Base-by-base conservation (phyloP, 2,797 vertebrate species). In the Epinephelus coioides region DNA sequence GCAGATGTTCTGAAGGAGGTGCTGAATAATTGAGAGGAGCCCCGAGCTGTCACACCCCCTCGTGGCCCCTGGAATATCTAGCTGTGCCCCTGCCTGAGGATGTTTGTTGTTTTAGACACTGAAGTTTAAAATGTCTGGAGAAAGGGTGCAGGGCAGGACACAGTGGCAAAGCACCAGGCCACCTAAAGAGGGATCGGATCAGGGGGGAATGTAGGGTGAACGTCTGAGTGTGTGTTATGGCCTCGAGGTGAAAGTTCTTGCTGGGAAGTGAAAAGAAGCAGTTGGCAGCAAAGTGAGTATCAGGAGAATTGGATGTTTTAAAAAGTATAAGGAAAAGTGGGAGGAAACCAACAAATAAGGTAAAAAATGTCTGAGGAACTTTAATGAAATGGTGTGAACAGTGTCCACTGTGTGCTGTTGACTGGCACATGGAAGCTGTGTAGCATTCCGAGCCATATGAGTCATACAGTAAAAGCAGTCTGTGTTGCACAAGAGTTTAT, bases 251-350 rank as follows among this genome's bases (percentile, higher is more conserved):
- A 83, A 75, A 62, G 23, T 46, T 73, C 18, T 76, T 64, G 66
- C 53, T 78, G 63, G 61, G 57, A 69, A 47, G 47, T 78, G 30
- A 34, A 62, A 75, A 72, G 18, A 56, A 70, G 67, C 56, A 72
- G 54, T 66, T 79, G 55, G 59, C 34, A 66, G 53, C 50, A 62
- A 59, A 73, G 47, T 27, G 6, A 0, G 34, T 55, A 63, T 63
- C 27, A 34, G 46, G 53, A 66, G 13, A 73, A 78, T 2, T 71
- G 21, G 12, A 55, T 14, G 62, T 34, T 63, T 73, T 1, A 15
- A 61, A 76, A 65, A 21, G 3, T 2, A 43, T 11, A 53, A 43
- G 30, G 5, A 25, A 68, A 71, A 21, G 13, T 17, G 13, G 17
- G 21, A 3, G 10, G 2, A 68, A 34, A 64, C 56, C 34, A 43